Percentiles rank a stretch among this genome's conserved stretches.
Conservation (phyloP, 2,888 invertebrate species). For the Galeruca laticollis region DNA sequence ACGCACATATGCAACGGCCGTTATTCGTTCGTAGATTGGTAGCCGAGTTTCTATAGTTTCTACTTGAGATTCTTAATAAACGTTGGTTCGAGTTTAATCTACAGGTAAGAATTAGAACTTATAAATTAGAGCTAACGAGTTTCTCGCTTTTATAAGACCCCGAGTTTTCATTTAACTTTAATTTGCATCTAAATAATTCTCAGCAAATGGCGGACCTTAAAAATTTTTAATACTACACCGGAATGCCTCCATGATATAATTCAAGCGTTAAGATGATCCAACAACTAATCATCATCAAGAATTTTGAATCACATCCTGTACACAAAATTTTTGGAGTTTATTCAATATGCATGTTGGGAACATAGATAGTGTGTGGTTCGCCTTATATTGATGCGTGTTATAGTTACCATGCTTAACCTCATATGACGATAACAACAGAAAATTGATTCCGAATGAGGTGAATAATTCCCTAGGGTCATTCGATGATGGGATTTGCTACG, state of each 20-base stretch:
- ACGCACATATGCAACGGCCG: slow-evolving; percentile 17
- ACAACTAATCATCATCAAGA: too few species aligned
- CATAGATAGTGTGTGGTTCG: neutral
- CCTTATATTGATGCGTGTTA: neutral
- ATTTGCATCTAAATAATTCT: slow-evolving; percentile 14
- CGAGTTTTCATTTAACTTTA: slow-evolving; percentile 16
- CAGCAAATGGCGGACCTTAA: neutral
- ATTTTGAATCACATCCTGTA: too few species aligned
- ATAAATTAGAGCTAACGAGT: slow-evolving; percentile 11
- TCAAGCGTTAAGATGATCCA: too few species aligned
- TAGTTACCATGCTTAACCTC: slow-evolving; percentile 2
- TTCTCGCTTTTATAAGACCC: slow-evolving; percentile 13
- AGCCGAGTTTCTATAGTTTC: slow-evolving; percentile 23
- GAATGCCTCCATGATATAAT: too few species aligned
- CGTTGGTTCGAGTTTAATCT: slow-evolving; percentile 17
- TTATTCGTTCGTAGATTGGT: slow-evolving; percentile 11
- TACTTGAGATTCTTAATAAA: slow-evolving; percentile 19
- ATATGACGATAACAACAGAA: slow-evolving; percentile 44
- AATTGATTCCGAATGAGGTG: slow-evolving; percentile 54
- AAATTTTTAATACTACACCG: neutral
- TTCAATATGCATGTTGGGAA: too few species aligned
- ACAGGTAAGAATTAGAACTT: slow-evolving; percentile 20
- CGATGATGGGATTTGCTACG: slow-evolving; percentile 43
- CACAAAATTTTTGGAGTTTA: too few species aligned
- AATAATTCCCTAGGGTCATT: slow-evolving; percentile 49